Evolutionary conservation across 2,113 vertebrate species (phyloP), one percentile per base, ranked within the genome.

Genomic region (Ptilorrhoa leucosticta): DNA sequence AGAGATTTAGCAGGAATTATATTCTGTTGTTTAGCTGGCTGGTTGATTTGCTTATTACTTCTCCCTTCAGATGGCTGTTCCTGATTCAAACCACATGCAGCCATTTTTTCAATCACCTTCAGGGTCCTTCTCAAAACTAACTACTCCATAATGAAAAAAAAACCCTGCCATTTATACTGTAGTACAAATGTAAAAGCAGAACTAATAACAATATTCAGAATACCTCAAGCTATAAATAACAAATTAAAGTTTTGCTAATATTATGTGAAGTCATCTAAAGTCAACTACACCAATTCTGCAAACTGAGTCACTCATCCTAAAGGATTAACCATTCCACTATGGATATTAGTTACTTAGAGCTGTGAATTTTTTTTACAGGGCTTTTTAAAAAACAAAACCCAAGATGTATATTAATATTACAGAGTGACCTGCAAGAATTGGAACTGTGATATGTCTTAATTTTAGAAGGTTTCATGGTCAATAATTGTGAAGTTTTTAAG

Each of bases 11-110:
- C 79, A 94, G 71, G 58, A 94, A 93, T 92, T 85, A 26, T 76
- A 80, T 73, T 93, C 50, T 80, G 50, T 79, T 97, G 61, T 90
- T 95, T 79, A 96, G 68, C 75, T 86, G 68, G 53, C 91, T 93
- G 73, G 47, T 51, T 72, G 63, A 65, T 82, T 94, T 80, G 26
- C 75, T 80, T 70, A 85, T 91, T 85, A 72, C 47, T 93, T 87
- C 75, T 96, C 58, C 10, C 53, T 94, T 95, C 78, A 88, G 24
- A 88, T 75, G 79, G 27, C n/a, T 95, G 42, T 58, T 91, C 75
- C 65, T 91, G 66, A 96, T 96, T 90, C 94, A 90, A 96, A 91
- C 58, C 68, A 45, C 71, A 73, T 75, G 85, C 58, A 86, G 31
- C 35, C 31, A 69, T 73, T 85, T 90, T 68, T 83, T 50, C 57